phyloP scores from a whole-genome alignment of 1,140 invertebrate genomes.

The Delia radicum region DNA sequence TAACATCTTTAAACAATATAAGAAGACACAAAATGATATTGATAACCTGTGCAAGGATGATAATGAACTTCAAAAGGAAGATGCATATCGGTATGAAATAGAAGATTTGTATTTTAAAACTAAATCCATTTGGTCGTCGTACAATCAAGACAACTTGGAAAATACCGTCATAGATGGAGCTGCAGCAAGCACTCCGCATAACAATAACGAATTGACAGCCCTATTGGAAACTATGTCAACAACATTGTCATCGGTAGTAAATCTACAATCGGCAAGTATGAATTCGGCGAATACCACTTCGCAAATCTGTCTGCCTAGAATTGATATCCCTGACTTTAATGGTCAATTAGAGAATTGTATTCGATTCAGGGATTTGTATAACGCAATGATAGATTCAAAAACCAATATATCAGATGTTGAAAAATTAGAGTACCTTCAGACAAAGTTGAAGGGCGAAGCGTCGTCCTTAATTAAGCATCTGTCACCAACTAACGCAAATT shows the following conservation, averaged over 20 bases:
- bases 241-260: neutral
- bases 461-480: neutral
- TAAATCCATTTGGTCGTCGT: neutral
- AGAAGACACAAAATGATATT: neutral
- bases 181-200: neutral
- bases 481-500: neutral
- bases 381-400: neutral
- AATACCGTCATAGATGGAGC: neutral
- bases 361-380: neutral
- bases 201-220: neutral
- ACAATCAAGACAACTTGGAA: neutral
- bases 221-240: neutral
- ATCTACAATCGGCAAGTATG: neutral
- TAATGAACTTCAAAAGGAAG: neutral
- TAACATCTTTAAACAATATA: neutral
- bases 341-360: neutral
- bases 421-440: neutral
- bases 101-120: neutral
- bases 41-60: neutral
- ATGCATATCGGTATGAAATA: neutral
- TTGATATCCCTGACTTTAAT: neutral
- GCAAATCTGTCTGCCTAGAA: neutral
- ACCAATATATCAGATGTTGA: neutral
- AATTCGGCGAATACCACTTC: neutral
- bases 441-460: neutral